Conservation (phyloP, 2,888 invertebrate genomes). For the Sthenelais limicola region DNA sequence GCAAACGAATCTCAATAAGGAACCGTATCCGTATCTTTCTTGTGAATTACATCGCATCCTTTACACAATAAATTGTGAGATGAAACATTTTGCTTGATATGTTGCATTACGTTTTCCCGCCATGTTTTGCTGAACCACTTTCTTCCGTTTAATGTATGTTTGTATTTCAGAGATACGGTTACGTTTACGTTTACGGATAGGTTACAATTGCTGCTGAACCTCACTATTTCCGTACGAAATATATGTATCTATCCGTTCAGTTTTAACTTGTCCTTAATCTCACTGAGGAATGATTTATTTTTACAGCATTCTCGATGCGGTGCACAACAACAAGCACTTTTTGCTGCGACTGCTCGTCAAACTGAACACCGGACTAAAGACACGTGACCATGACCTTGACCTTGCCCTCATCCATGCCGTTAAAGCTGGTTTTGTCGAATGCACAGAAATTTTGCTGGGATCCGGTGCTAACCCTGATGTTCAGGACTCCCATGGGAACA, state of each 20-base stretch:
- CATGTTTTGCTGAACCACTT: no score
- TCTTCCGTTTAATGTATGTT: no score
- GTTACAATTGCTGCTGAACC: background rate
- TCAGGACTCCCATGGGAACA: conserved; percentile 50
- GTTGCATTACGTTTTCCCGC: no score
- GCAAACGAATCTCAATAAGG: no score
- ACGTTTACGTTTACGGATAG: no score
- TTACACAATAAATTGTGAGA: no score
- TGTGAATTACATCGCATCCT: no score
- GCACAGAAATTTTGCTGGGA: conserved; percentile 45
- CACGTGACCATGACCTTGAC: conserved; percentile 45
- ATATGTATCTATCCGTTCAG: no score
- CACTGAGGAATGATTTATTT: background rate
- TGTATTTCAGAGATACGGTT: no score
- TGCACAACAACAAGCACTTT: conserved; percentile 48
- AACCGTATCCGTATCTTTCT: no score
- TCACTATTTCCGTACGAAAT: background rate
- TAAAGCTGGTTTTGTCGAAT: conserved; percentile 50
- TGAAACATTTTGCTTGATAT: no score
- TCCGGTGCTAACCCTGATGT: conserved; percentile 46
- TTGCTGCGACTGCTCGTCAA: conserved; percentile 47
- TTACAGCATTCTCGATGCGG: conserved; percentile 46
- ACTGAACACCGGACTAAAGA: conserved; percentile 45
- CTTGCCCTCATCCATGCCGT: conserved; percentile 49
- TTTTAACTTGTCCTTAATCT: background rate